A percentile compares a stretch with the other conserved stretches of the same genome.
These are phyloP conservation scores for Brachionus paranguensis DNA, from an alignment of 1,140 invertebrate genomes.

Conservation along the genomic window DNA sequence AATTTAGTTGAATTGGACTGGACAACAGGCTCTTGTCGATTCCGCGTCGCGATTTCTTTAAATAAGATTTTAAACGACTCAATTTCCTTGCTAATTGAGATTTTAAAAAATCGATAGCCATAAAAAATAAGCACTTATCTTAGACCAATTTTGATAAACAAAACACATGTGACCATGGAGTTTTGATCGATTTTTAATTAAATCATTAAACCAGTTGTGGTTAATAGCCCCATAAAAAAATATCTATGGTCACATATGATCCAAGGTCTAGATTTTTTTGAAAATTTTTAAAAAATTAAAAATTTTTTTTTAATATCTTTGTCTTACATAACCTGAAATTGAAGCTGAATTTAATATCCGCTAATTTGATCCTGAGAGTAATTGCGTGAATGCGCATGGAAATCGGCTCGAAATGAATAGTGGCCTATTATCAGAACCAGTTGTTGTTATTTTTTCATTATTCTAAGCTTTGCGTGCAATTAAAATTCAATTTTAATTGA, in stretches of 20 bases:
- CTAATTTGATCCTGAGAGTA: background rate
- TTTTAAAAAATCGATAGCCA: slow-evolving; percentile 15
- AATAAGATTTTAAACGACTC: background rate
- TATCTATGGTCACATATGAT: background rate
- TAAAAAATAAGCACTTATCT: slow-evolving; percentile 17
- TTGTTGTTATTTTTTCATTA: background rate
- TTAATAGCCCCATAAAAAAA: background rate
- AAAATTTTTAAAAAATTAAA: too few relatives aligned
- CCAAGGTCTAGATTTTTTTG: background rate
- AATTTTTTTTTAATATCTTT: background rate
- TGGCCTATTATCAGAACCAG: background rate
- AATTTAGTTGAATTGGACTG: background rate
- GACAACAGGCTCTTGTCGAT: background rate
- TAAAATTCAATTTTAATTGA: slow-evolving; percentile 24
- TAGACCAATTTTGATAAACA: background rate
- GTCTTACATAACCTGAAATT: background rate
- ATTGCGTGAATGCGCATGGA: background rate
- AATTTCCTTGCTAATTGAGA: background rate
- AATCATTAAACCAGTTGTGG: background rate
- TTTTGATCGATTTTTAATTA: slow-evolving; percentile 6
- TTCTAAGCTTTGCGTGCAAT: background rate
- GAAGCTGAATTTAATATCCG: background rate
- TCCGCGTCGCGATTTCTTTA: background rate
- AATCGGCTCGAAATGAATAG: background rate
- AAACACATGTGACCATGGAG: slow-evolving; percentile 19